These are phyloP conservation scores for Spinibarbus caldwelli DNA, from an alignment of 2,797 vertebrate species.

Conservation along the genomic window DNA sequence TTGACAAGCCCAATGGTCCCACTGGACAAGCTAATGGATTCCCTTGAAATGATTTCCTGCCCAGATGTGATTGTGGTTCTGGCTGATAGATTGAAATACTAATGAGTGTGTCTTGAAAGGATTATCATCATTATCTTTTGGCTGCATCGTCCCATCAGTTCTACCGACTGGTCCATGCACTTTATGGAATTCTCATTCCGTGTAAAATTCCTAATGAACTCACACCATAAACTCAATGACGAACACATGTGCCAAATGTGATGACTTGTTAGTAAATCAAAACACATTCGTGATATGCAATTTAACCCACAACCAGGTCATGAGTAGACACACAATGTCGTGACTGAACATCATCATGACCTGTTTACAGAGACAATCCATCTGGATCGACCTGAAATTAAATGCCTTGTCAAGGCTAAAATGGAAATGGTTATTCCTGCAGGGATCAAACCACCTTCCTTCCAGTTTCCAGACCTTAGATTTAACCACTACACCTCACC, in stretches of 20 bases:
- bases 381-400: neutral
- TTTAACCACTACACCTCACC: neutral
- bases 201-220: neutral
- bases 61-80: constrained; percentile 18
- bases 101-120: constrained; percentile 19
- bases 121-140: neutral
- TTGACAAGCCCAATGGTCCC: neutral
- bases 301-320: constrained; percentile 1
- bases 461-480: constrained; percentile 2
- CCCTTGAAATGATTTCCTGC: constrained; percentile 23
- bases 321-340: neutral
- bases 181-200: constrained; percentile 1
- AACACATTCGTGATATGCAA: neutral
- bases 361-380: neutral
- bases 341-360: neutral
- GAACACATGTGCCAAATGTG: neutral
- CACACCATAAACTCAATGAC: neutral
- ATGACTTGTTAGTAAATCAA: constrained; percentile 1
- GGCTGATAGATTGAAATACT: neutral
- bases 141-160: neutral
- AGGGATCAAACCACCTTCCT: neutral
- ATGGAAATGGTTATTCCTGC: neutral
- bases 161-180: neutral
- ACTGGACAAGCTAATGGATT: constrained; percentile 8
- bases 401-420: neutral